These are phyloP conservation scores for Silvanus unidentatus DNA, from an alignment of 2,888 invertebrate genomes.

Conservation along the genomic window DNA sequence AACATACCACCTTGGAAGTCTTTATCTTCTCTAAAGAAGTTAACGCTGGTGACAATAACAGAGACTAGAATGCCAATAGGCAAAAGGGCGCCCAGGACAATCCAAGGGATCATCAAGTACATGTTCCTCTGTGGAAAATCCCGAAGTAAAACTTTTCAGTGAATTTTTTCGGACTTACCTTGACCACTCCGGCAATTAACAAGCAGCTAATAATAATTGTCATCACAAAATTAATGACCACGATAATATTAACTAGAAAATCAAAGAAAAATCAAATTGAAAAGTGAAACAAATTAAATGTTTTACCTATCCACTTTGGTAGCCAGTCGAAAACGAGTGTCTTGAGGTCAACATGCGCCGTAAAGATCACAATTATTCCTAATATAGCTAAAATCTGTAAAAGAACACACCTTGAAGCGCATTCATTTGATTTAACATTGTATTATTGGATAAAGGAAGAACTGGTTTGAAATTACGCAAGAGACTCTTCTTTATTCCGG, in stretches of 20 bases:
- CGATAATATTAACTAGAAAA: slow-evolving; percentile 67
- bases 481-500: too few relatives aligned
- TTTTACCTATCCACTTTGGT: slow-evolving; percentile 60
- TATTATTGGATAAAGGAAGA: slow-evolving; percentile 2
- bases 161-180: slow-evolving; percentile 51
- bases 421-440: neutral
- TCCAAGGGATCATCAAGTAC: slow-evolving; percentile 80
- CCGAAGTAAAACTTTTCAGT: neutral
- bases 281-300: too few relatives aligned
- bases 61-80: slow-evolving; percentile 72
- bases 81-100: slow-evolving; percentile 73
- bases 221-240: slow-evolving; percentile 74
- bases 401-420: slow-evolving; percentile 7
- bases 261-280: slow-evolving; percentile 7
- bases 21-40: slow-evolving; percentile 60
- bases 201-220: slow-evolving; percentile 75
- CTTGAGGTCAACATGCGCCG: slow-evolving; percentile 61
- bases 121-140: slow-evolving; percentile 59
- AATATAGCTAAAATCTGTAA: slow-evolving; percentile 59
- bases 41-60: slow-evolving; percentile 71
- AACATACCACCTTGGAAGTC: slow-evolving; percentile 53
- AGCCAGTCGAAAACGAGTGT: slow-evolving; percentile 73
- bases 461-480: slow-evolving; percentile 2
- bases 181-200: slow-evolving; percentile 67
- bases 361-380: slow-evolving; percentile 64